phyloP scores from a whole-genome alignment of 2,113 vertebrate genomes.

The Megaptera novaeangliae region DNA sequence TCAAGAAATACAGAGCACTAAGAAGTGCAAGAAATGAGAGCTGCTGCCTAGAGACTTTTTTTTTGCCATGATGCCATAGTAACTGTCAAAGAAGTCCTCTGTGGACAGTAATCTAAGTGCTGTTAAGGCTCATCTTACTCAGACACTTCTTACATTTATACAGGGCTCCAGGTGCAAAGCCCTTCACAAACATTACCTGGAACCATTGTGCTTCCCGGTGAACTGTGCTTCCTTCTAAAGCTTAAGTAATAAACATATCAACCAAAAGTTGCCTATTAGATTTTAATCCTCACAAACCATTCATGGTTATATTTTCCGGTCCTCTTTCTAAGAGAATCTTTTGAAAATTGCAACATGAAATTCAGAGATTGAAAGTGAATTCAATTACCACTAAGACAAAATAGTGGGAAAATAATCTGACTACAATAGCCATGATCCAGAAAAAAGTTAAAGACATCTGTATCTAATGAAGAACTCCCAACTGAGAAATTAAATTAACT shows the following conservation, averaged over 20 bases:
- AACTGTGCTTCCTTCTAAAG: neutral
- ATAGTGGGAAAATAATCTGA: neutral
- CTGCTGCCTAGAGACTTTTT: neutral
- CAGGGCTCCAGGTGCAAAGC: neutral
- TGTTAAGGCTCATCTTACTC: neutral
- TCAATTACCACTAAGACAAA: neutral
- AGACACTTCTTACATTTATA: neutral
- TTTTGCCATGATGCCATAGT: neutral
- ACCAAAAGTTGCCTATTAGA: neutral
- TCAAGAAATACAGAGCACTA: conserved; percentile 13
- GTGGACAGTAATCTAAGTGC: neutral
- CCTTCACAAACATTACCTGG: neutral
- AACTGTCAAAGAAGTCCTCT: neutral
- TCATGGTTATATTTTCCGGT: neutral
- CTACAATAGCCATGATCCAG: neutral
- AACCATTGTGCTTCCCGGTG: neutral
- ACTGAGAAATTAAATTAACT: neutral
- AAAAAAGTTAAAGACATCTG: neutral
- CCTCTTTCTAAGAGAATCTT: neutral
- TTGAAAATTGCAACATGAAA: neutral
- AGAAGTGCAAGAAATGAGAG: conserved; percentile 37
- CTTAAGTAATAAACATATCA: neutral
- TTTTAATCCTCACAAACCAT: neutral
- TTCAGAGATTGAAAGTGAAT: neutral
- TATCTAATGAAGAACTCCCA: neutral